Percentiles rank a stretch among this genome's conserved stretches.
Evolutionary conservation across 2,888 invertebrate species (phyloP).

Genomic region (Ephialtes manifestator): DNA sequence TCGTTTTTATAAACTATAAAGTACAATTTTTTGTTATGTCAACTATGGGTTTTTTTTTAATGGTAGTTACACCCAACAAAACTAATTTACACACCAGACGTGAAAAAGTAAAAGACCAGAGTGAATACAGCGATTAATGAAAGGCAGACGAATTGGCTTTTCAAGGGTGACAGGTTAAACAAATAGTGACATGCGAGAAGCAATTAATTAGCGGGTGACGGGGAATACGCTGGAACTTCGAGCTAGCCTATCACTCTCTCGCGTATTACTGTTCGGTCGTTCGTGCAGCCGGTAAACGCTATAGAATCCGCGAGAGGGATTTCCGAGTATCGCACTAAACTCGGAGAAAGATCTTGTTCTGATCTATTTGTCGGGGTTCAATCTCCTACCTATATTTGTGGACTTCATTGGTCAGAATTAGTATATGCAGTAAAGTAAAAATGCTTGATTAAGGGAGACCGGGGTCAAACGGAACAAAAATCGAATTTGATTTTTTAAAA

Average conservation of each 20-base stretch:
- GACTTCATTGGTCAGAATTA: constrained; percentile 32
- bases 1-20: not conserved
- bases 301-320: not conserved
- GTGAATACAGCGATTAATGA: not conserved
- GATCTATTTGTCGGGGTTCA: constrained; percentile 45
- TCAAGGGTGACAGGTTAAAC: constrained; percentile 7
- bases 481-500: too few species aligned
- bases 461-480: too few species aligned
- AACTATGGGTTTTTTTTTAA: not conserved
- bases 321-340: constrained; percentile 31
- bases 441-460: constrained; percentile 3
- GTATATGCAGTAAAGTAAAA: constrained; percentile 2
- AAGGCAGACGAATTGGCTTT: not conserved
- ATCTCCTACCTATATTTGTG: constrained; percentile 54
- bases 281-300: constrained; percentile 11
- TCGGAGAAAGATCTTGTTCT: constrained; percentile 49
- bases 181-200: constrained; percentile 15
- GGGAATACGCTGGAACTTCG: constrained; percentile 18
- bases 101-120: not conserved
- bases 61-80: not conserved
- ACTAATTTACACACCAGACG: not conserved
- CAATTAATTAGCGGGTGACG: constrained; percentile 41
- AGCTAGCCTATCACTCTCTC: not conserved
- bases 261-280: constrained; percentile 29
- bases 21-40: not conserved